Percentiles rank a stretch among this genome's conserved stretches.
These are phyloP conservation scores for Athrips mouffetella DNA, from an alignment of 2,888 invertebrate genomes.

Conservation along the genomic window DNA sequence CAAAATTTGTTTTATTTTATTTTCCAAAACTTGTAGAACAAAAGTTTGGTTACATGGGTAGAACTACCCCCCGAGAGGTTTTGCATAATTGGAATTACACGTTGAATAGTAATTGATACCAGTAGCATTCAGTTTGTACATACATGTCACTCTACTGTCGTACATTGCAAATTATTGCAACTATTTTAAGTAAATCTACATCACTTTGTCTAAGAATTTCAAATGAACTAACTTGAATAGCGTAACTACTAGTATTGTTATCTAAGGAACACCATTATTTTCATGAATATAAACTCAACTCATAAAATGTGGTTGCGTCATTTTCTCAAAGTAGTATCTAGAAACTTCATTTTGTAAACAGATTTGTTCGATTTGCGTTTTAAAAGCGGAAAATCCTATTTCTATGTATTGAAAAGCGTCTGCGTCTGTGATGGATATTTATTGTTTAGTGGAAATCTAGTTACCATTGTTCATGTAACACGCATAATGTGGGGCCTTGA, in stretches of 20 bases:
- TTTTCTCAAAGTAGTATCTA: slow-evolving; percentile 12
- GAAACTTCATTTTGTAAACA: slow-evolving; percentile 10
- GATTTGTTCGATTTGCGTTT: not conserved
- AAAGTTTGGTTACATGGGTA: too few relatives aligned
- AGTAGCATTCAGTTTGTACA: too few relatives aligned
- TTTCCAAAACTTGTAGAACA: too few relatives aligned
- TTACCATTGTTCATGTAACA: slow-evolving; percentile 9
- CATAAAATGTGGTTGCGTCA: slow-evolving; percentile 8
- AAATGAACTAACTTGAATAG: not conserved
- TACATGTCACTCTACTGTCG: too few relatives aligned
- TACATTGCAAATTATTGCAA: not conserved
- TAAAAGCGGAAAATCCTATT: not conserved
- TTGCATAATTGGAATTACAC: too few relatives aligned
- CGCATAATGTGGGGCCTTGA: slow-evolving; percentile 16
- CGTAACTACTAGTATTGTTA: not conserved
- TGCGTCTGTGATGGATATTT: not conserved
- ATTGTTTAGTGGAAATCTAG: not conserved
- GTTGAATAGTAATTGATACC: too few relatives aligned
- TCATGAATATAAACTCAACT: slow-evolving; percentile 7
- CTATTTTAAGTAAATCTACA: not conserved
- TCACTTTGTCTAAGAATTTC: slow-evolving; percentile 3
- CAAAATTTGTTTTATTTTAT: too few relatives aligned
- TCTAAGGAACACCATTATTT: slow-evolving; percentile 6
- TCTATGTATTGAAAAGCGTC: not conserved
- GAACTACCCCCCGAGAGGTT: too few relatives aligned